Evolutionary conservation across 2,113 vertebrate species (phyloP).

Genomic region (Phodopus roborovskii): DNA sequence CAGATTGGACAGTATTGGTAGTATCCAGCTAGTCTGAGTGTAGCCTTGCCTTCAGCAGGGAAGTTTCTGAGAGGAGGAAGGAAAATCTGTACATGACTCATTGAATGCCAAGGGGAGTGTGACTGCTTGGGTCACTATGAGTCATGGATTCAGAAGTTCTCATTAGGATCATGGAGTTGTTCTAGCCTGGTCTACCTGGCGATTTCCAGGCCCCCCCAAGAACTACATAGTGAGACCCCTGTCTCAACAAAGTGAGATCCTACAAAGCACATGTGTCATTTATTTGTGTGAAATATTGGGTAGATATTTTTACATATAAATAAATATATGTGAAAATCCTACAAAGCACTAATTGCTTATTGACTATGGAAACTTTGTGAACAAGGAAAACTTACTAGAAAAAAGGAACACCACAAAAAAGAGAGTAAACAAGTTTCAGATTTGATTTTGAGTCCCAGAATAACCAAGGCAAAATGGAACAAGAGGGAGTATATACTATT

Average conservation of each 20-base stretch:
- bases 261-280: conserved; percentile 1
- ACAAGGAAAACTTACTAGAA: conserved; percentile 36
- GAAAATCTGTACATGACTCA: conserved; percentile 63
- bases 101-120: conserved; percentile 51
- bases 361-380: conserved; percentile 41
- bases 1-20: not conserved
- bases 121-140: conserved; percentile 61
- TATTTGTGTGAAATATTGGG: not conserved
- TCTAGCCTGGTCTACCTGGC: not conserved
- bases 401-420: conserved; percentile 10
- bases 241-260: not conserved
- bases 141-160: conserved; percentile 67
- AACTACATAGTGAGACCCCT: not conserved
- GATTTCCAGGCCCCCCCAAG: not conserved
- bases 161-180: conserved; percentile 45
- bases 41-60: conserved; percentile 25
- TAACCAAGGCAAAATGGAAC: conserved; percentile 53
- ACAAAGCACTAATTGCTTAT: conserved; percentile 54
- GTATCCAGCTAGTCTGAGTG: not conserved
- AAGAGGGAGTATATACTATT: not conserved
- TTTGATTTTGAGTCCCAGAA: conserved; percentile 45
- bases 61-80: conserved; percentile 63
- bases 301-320: not conserved
- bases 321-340: not conserved
- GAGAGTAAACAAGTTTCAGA: conserved; percentile 49